phyloP scores from a whole-genome alignment of 2,797 vertebrate genomes.

The Botia almorhae region DNA sequence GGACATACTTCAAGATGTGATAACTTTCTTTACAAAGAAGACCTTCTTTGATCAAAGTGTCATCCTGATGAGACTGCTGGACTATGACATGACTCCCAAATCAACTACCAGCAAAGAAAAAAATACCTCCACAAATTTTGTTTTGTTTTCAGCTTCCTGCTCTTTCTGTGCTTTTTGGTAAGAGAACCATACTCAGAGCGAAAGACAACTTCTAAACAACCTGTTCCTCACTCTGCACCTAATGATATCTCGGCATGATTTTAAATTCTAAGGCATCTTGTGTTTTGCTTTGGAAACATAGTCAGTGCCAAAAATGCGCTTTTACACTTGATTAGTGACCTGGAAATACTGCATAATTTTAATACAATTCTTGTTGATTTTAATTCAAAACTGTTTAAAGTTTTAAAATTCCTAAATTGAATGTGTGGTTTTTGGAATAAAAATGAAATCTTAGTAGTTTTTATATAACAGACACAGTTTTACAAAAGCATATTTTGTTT shows the following conservation, averaged over 20 bases:
- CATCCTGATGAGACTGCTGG: neutral
- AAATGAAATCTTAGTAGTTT: neutral
- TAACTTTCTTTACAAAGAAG: constrained; percentile 7
- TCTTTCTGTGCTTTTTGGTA: neutral
- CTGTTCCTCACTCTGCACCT: neutral
- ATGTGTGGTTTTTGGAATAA: neutral
- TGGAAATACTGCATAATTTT: too few relatives aligned
- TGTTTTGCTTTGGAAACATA: neutral
- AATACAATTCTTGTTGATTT: too few relatives aligned
- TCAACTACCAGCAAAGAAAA: neutral
- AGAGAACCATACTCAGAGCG: neutral
- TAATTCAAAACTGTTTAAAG: too few relatives aligned
- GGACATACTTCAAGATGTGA: neutral
- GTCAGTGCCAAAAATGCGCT: neutral
- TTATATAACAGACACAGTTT: neutral
- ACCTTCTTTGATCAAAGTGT: constrained; percentile 3
- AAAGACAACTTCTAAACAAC: neutral
- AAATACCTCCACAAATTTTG: neutral
- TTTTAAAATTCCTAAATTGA: too few relatives aligned
- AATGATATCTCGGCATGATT: neutral
- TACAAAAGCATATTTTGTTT: neutral
- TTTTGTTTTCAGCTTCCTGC: neutral
- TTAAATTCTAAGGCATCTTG: neutral
- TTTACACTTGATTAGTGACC: neutral
- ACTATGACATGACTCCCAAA: neutral